Percentiles rank a stretch among this genome's conserved stretches.
Evolutionary conservation across 2,888 invertebrate species (phyloP).

Genomic region (Tenodera sinensis): DNA sequence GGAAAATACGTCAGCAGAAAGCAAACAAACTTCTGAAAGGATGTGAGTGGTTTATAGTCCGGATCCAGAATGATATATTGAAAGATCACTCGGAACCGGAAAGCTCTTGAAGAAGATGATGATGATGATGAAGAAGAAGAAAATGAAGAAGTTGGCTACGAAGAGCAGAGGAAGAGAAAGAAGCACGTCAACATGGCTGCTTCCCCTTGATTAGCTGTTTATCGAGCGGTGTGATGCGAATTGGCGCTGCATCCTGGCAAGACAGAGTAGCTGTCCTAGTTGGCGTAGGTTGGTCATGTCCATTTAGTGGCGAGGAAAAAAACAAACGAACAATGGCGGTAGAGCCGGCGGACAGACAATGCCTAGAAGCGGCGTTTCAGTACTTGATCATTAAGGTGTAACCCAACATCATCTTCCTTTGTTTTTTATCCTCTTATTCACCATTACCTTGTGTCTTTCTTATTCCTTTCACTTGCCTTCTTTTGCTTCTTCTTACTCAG

Average conservation of each 20-base stretch:
- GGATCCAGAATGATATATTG: no score
- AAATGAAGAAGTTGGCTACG: no score
- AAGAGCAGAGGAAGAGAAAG: no score
- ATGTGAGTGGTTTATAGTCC: no score
- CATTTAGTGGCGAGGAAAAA: not conserved
- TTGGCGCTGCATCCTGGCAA: not conserved
- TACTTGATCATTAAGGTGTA: no score
- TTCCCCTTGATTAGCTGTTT: not conserved
- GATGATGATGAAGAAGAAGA: no score
- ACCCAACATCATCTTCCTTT: no score
- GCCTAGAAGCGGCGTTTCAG: no score
- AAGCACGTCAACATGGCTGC: not conserved
- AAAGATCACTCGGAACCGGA: no score
- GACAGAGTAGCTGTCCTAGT: not conserved
- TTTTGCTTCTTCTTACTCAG: not conserved
- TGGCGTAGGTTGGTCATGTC: not conserved
- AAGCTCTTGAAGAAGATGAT: no score
- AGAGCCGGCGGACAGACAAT: not conserved
- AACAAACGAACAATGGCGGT: not conserved
- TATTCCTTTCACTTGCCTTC: not conserved
- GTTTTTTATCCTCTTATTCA: not conserved
- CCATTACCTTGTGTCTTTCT: not conserved
- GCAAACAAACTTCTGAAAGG: no score
- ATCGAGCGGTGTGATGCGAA: not conserved
- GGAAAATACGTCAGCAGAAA: no score